phyloP scores from a whole-genome alignment of 2,888 invertebrate species.

The Noctua comes region DNA sequence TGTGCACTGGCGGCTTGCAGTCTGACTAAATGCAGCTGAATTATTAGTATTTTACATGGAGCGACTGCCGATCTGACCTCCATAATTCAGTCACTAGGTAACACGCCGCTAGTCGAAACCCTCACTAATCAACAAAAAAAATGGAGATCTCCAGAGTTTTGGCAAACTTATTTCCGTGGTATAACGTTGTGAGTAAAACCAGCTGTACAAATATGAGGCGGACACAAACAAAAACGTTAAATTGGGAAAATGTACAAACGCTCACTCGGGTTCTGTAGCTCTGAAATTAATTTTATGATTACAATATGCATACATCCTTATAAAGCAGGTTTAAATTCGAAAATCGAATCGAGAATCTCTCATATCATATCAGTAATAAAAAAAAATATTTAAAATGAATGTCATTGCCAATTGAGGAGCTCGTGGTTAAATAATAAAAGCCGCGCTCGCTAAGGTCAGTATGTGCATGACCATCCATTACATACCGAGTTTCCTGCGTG shows the following conservation, averaged over 20 bases:
- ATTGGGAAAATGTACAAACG: conserved; percentile 42
- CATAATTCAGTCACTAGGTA: neutral
- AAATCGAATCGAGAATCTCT: neutral
- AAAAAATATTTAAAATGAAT: neutral
- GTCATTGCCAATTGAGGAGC: neutral
- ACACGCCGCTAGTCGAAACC: neutral
- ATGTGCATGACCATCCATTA: neutral
- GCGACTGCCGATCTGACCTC: neutral
- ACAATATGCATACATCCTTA: neutral
- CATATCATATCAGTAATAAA: neutral
- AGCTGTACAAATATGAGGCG: conserved; percentile 56
- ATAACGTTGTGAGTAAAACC: conserved; percentile 50
- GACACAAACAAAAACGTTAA: conserved; percentile 54
- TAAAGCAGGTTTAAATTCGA: neutral
- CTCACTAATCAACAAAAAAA: neutral
- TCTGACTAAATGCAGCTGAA: neutral
- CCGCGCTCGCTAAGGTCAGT: neutral
- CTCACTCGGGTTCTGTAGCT: conserved; percentile 43
- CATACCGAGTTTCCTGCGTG: neutral
- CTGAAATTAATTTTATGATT: conserved; percentile 5
- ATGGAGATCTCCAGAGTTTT: conserved; percentile 8
- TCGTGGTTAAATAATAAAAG: neutral
- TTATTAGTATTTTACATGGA: neutral
- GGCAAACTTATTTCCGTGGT: conserved; percentile 44
- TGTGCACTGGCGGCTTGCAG: neutral